Base-by-base conservation (phyloP, 2,888 invertebrate genomes). In the Itoplectis maculator region DNA sequence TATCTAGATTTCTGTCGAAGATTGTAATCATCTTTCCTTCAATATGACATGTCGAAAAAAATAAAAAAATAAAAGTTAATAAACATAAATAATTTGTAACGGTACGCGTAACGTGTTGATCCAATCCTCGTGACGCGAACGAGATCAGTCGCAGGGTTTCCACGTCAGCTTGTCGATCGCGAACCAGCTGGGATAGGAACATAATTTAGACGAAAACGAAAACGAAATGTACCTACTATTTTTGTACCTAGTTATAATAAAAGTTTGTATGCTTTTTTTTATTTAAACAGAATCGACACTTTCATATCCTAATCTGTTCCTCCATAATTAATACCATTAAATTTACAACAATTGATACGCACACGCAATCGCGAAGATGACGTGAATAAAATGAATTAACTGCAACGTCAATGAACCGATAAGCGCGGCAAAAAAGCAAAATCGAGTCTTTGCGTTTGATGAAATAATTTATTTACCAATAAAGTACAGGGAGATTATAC, bases 231-330 rank as follows among this genome's bases (percentile, higher is more conserved):
- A 91, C 88, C 90, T 91, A 91, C 87, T 90, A 91, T 90, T 91
- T 91, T 91, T 91, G 89, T 91, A 91, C 89, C 87, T 91, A 90
- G 89, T 88, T 89, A 87, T 90, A 91, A 90, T 91, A 91, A 90
- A 91, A 88, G 88, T 91, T 91, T 91, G 89, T 91, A 91, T 91
- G 91, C 91, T 90, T 90, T 91, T n/a, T 91, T 90, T 90, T 85
- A 85, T 87, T 86, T 87, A 86, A 77, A 70, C 69, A 80, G 37
- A 74, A 3, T 42, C 0, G 37, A 20, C 20, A 42, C 15, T 18
- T 73, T 63, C 35, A 66, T 80, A 54, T 49, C 54, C 70, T 8
- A 42, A 37, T 20, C 47, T 68, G 2, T 59, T 59, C 35, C 54
- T 37, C 59, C 4, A 61, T 61, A 2, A 61, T 35, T 8, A 61